A percentile compares a stretch with the other conserved stretches of the same genome.
phyloP scores from a whole-genome alignment of 2,888 invertebrate species.

The Heliconius aoede region DNA sequence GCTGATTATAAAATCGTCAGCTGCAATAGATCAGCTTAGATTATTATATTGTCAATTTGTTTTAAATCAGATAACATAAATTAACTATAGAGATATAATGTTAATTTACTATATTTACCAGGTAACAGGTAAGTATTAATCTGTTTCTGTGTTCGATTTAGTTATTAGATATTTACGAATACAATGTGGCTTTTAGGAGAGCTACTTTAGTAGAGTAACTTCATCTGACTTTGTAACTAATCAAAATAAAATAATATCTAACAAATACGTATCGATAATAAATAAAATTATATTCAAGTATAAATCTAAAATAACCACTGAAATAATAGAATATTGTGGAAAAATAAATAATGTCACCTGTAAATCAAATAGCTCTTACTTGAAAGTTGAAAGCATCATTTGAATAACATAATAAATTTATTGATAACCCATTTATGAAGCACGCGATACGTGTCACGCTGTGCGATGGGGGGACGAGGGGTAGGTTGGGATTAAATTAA shows the following conservation, averaged over 20 bases:
- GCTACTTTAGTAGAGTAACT: neutral
- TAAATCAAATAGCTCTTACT: neutral
- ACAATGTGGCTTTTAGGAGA: neutral
- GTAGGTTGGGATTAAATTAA: slow-evolving; percentile 6
- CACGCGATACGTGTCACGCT: slow-evolving; percentile 25
- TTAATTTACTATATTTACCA: too few species aligned
- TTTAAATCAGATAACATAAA: neutral
- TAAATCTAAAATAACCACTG: neutral
- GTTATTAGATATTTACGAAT: neutral
- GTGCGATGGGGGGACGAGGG: neutral
- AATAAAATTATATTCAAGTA: neutral
- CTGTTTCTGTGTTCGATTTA: too few species aligned
- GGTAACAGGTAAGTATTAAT: too few species aligned
- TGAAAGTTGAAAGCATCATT: slow-evolving; percentile 15
- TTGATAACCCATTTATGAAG: slow-evolving; percentile 32
- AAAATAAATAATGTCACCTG: neutral
- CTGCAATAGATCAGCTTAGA: neutral
- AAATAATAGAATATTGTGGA: neutral
- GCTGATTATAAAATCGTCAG: neutral
- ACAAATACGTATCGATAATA: neutral
- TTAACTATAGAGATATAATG: too few species aligned
- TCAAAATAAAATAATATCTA: neutral
- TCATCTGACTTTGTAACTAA: too few species aligned
- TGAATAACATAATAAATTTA: slow-evolving; percentile 27
- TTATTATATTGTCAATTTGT: neutral